Conservation (phyloP, 2,113 vertebrate genomes). For the Sialia sialis region DNA sequence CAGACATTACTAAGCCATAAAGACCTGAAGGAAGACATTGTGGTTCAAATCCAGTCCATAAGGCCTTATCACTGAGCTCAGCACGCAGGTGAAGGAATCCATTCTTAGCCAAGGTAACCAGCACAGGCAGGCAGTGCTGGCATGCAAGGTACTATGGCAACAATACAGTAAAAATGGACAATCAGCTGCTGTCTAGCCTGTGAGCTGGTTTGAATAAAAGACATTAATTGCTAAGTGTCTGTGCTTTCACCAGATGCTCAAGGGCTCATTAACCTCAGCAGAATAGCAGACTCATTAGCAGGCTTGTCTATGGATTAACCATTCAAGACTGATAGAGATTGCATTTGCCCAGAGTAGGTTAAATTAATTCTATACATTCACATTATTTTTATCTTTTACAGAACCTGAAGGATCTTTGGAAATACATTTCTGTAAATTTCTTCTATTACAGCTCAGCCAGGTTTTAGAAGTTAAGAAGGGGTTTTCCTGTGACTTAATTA, state of each 20-base stretch:
- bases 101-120: background rate
- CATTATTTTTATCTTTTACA: background rate
- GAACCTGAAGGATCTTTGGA: background rate
- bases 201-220: conserved; percentile 27
- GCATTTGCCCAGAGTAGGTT: background rate
- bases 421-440: background rate
- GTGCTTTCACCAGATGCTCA: conserved; percentile 29
- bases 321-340: conserved; percentile 4
- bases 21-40: background rate
- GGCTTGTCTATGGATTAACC: conserved; percentile 14
- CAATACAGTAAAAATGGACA: background rate
- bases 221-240: conserved; percentile 30
- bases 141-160: background rate
- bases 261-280: conserved; percentile 37
- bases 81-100: background rate
- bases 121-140: background rate
- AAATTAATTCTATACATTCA: background rate
- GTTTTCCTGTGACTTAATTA: background rate
- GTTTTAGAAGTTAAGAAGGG: background rate
- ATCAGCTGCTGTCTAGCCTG: conserved; percentile 4
- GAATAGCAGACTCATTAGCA: conserved; percentile 27
- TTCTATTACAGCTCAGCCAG: background rate
- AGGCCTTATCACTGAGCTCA: background rate
- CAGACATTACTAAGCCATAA: background rate
- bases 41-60: background rate